Evolutionary conservation across 1,140 invertebrate genomes (phyloP).

Genomic region (Drosophila lini): DNA sequence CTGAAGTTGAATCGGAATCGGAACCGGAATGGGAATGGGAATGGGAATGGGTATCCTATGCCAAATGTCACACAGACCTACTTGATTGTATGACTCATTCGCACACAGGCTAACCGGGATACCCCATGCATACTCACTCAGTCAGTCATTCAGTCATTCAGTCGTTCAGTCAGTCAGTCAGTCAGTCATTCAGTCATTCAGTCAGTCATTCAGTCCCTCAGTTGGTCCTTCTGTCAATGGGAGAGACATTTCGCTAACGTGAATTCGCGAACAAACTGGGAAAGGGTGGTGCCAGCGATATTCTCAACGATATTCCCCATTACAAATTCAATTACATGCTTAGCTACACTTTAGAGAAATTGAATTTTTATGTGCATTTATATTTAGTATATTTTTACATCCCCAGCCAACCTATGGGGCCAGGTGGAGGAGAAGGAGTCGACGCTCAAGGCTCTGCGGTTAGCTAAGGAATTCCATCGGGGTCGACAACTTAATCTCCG

Average conservation of each 20-base stretch:
- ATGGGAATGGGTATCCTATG: slow-evolving; percentile 21
- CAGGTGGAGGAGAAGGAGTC: too few relatives aligned
- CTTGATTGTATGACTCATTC: slow-evolving; percentile 66
- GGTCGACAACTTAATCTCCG: slow-evolving; percentile 70
- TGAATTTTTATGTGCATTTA: slow-evolving; percentile 83
- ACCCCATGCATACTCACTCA: slow-evolving; percentile 26
- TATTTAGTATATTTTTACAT: slow-evolving; percentile 81
- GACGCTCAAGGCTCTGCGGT: slow-evolving; percentile 45
- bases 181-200: slow-evolving; percentile 11
- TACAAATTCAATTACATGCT: slow-evolving; percentile 83
- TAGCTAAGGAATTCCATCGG: slow-evolving; percentile 39
- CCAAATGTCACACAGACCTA: slow-evolving; percentile 59
- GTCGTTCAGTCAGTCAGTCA: slow-evolving; percentile 6
- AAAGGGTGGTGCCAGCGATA: slow-evolving; percentile 26
- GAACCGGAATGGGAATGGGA: too few relatives aligned
- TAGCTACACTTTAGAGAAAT: slow-evolving; percentile 83
- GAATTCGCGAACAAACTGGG: slow-evolving; percentile 60
- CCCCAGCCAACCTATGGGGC: not conserved
- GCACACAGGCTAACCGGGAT: slow-evolving; percentile 31
- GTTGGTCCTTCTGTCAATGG: slow-evolving; percentile 37
- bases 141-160: slow-evolving; percentile 12
- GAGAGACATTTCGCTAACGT: slow-evolving; percentile 60
- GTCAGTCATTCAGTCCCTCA: slow-evolving; percentile 20
- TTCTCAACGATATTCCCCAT: slow-evolving; percentile 77
- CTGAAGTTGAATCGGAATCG: not conserved